These are phyloP conservation scores for Ophioderma brevispina DNA, from an alignment of 35 echinoderm and acorn worm species.

Conservation along the genomic window DNA sequence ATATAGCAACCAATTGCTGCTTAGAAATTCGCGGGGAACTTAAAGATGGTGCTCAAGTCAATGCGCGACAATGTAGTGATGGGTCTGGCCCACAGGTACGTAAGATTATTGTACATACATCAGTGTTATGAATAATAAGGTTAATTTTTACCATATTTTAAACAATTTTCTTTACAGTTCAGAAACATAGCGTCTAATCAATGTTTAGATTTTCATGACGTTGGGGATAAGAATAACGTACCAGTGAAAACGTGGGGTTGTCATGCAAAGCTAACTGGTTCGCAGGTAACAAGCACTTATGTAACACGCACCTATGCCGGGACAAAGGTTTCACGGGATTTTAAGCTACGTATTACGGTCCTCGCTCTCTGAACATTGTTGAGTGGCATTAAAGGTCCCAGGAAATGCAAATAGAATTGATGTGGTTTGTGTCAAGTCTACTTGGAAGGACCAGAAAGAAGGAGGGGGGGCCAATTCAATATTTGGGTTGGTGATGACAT, in stretches of 20 bases:
- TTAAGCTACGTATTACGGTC: neutral
- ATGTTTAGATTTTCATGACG: neutral
- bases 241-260: neutral
- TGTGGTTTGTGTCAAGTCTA: too few species aligned
- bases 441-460: too few species aligned
- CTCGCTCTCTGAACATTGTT: too few species aligned
- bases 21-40: neutral
- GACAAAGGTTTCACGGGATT: neutral
- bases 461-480: neutral
- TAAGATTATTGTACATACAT: neutral
- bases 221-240: neutral
- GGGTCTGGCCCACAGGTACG: neutral
- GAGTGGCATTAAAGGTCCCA: too few species aligned
- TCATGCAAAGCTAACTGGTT: neutral
- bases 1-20: neutral
- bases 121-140: neutral
- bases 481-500: too few species aligned
- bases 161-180: neutral
- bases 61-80: neutral
- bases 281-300: neutral
- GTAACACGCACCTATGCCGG: neutral
- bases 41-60: neutral
- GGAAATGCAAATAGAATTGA: too few species aligned
- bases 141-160: neutral
- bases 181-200: neutral